Percentiles rank a stretch among this genome's conserved stretches.
Evolutionary conservation across 2,888 invertebrate species (phyloP).

Genomic region (Xanthia togata): DNA sequence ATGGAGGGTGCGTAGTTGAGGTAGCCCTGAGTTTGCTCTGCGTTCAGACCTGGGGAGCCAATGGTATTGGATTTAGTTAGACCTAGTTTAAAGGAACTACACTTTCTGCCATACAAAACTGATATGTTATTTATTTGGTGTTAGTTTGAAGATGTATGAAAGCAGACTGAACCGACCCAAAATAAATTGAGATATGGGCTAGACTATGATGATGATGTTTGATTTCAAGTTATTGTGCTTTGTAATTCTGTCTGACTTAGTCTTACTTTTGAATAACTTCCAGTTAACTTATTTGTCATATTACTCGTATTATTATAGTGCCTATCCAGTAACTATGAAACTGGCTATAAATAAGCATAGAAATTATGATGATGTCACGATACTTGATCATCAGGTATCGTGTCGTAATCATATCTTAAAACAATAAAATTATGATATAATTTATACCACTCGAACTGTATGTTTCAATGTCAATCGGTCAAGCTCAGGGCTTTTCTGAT

Average conservation of each 20-base stretch:
- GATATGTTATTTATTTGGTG: background rate
- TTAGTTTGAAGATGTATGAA: background rate
- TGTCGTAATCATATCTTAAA: background rate
- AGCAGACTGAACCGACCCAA: background rate
- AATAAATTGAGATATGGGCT: background rate
- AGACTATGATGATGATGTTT: no score
- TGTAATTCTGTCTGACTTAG: background rate
- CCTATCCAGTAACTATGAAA: background rate
- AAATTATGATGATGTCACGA: background rate
- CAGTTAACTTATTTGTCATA: background rate
- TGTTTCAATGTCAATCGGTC: conserved; percentile 24
- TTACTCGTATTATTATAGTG: no score
- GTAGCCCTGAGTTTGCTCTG: conserved; percentile 60
- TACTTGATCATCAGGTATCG: background rate
- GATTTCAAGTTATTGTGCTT: background rate
- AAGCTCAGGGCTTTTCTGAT: conserved; percentile 39
- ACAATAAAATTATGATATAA: background rate
- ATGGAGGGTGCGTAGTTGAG: conserved; percentile 59
- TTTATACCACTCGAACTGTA: background rate
- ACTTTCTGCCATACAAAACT: background rate
- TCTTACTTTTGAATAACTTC: background rate
- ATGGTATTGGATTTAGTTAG: background rate
- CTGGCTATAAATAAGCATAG: background rate
- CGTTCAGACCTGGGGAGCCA: conserved; percentile 61
- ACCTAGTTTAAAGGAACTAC: background rate